phyloP scores from a whole-genome alignment of 1,140 invertebrate genomes.

The Bombus confusus region DNA sequence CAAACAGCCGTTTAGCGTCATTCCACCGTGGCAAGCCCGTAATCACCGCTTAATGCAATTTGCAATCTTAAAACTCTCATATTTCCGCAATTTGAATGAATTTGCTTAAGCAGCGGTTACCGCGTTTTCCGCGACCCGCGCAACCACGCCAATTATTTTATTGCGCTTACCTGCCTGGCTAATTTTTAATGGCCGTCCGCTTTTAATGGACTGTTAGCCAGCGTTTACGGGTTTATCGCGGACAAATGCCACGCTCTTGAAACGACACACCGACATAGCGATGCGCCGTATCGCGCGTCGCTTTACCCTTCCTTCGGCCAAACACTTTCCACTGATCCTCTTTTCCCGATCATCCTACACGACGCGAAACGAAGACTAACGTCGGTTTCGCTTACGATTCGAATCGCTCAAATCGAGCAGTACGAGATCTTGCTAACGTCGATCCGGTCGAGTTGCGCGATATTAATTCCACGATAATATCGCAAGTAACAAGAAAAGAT shows the following conservation, averaged over 20 bases:
- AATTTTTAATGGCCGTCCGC: slow-evolving; percentile 55
- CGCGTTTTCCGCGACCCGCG: slow-evolving; percentile 8
- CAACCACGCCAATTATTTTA: slow-evolving; percentile 55
- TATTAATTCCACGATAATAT: background rate
- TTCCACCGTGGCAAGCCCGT: slow-evolving; percentile 33
- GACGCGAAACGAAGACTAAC: no score
- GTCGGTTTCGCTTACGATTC: no score
- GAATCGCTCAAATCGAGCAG: no score
- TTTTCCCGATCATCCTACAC: fast-evolving
- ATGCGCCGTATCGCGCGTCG: no score
- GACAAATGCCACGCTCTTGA: background rate
- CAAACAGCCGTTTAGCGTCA: slow-evolving; percentile 53
- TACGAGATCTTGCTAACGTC: no score
- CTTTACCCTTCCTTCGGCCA: no score
- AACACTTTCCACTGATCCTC: no score
- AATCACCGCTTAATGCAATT: slow-evolving; percentile 61
- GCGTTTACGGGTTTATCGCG: slow-evolving; percentile 35
- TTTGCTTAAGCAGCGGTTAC: slow-evolving; percentile 55
- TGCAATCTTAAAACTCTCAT: slow-evolving; percentile 55
- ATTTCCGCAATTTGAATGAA: slow-evolving; percentile 64
- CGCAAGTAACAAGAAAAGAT: background rate
- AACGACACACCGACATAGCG: no score
- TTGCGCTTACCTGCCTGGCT: slow-evolving; percentile 52
- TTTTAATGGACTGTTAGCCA: slow-evolving; percentile 49
- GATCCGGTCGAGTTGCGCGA: background rate